Percentiles rank a stretch among this genome's conserved stretches.
Evolutionary conservation across 2,113 vertebrate genomes (phyloP).

Genomic region (Stegostoma tigrinum): DNA sequence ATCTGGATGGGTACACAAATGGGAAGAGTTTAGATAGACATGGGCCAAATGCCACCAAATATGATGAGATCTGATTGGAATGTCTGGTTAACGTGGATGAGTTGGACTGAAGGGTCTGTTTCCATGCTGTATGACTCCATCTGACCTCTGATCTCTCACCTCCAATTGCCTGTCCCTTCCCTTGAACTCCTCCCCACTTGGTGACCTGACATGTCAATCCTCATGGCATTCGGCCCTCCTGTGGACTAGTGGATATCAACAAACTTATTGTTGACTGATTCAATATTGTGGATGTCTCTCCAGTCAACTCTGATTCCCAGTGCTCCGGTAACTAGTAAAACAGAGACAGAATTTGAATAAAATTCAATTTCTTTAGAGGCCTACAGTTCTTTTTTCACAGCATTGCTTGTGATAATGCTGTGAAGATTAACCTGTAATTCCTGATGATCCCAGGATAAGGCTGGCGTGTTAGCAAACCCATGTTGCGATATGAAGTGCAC

Average conservation of each 20-base stretch:
- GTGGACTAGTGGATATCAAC: not conserved
- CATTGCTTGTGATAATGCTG: too few relatives aligned
- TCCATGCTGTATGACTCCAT: not conserved
- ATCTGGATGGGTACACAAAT: too few relatives aligned
- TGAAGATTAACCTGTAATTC: not conserved
- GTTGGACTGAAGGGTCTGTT: too few relatives aligned
- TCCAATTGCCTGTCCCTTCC: not conserved
- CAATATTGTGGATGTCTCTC: not conserved
- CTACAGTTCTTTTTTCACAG: too few relatives aligned
- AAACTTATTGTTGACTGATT: not conserved
- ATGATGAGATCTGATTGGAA: too few relatives aligned
- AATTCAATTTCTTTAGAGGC: too few relatives aligned
- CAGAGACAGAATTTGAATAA: not conserved
- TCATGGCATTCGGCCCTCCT: not conserved
- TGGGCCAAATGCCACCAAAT: too few relatives aligned
- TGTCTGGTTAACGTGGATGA: too few relatives aligned
- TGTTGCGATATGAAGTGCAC: too few relatives aligned
- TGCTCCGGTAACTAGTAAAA: not conserved
- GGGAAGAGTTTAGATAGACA: too few relatives aligned
- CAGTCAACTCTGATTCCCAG: not conserved
- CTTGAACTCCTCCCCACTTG: too few relatives aligned
- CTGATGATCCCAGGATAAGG: not conserved
- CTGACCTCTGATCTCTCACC: not conserved
- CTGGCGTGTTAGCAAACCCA: too few relatives aligned
- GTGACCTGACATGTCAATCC: not conserved